phyloP scores from a whole-genome alignment of 2,113 vertebrate species.

The Camelus dromedarius region DNA sequence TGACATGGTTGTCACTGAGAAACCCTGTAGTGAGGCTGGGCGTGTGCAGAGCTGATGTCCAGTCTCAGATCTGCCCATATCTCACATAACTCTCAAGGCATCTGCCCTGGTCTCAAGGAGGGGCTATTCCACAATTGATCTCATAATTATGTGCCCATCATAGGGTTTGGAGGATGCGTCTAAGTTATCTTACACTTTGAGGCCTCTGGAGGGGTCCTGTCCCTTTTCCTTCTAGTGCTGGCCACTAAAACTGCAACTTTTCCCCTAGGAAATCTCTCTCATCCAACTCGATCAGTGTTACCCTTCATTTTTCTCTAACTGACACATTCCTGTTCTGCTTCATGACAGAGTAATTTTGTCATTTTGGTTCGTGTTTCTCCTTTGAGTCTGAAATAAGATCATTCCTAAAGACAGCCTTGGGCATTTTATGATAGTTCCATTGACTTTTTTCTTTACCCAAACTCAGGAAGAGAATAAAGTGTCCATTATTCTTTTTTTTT shows the following conservation, averaged over 20 bases:
- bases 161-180: not conserved
- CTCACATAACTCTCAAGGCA: not conserved
- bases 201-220: not conserved
- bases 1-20: not conserved
- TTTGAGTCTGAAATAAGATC: not conserved
- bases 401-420: not conserved
- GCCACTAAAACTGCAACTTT: not conserved
- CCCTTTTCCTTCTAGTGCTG: not conserved
- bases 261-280: not conserved
- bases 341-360: not conserved
- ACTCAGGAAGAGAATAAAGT: not conserved
- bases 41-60: not conserved
- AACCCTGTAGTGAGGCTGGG: not conserved
- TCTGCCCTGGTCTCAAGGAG: not conserved
- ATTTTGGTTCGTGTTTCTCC: conserved; percentile 9
- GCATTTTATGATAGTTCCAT: not conserved
- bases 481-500: not conserved
- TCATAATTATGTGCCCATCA: not conserved
- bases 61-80: not conserved
- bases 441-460: not conserved
- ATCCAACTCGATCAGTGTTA: not conserved
- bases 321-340: not conserved
- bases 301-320: not conserved
- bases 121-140: not conserved
- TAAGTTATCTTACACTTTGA: not conserved